These are phyloP conservation scores for Hirtodrosophila histrioides DNA, from an alignment of 2,888 invertebrate species.

Conservation along the genomic window DNA sequence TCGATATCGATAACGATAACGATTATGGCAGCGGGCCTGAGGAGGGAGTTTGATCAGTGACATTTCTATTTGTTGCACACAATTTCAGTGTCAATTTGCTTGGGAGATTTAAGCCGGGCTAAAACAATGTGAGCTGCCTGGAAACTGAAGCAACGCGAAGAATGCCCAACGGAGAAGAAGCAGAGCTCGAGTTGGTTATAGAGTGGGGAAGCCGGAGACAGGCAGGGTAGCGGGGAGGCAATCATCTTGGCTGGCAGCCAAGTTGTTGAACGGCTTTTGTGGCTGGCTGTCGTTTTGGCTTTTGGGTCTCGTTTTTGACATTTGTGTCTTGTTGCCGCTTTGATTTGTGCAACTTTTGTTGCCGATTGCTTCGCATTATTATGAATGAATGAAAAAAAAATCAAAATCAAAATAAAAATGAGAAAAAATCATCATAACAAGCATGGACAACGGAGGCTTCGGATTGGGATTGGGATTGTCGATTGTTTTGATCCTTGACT, in stretches of 20 bases:
- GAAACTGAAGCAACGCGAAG: slow-evolving; percentile 11
- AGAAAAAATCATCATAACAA: slow-evolving; percentile 76
- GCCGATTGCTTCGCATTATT: slow-evolving; percentile 69
- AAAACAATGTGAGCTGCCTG: slow-evolving; percentile 11
- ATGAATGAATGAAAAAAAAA: slow-evolving; percentile 57
- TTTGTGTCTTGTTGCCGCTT: slow-evolving; percentile 63
- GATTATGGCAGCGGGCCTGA: slow-evolving; percentile 19
- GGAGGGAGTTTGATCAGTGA: slow-evolving; percentile 19
- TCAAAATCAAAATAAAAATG: not conserved
- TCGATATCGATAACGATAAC: slow-evolving; percentile 37
- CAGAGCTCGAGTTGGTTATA: not conserved
- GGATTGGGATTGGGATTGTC: slow-evolving; percentile 14
- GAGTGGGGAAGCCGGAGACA: not conserved
- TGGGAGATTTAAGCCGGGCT: not conserved
- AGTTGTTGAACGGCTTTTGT: slow-evolving; percentile 45
- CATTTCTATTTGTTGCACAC: slow-evolving; percentile 44
- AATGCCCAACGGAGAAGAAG: not conserved
- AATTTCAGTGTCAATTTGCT: not conserved
- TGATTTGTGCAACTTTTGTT: slow-evolving; percentile 71
- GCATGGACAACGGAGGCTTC: slow-evolving; percentile 44
- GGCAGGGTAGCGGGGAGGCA: not conserved
- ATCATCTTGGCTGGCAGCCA: slow-evolving; percentile 39
- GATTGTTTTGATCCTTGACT: slow-evolving; percentile 75
- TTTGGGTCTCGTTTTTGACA: slow-evolving; percentile 57
- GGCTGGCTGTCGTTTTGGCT: slow-evolving; percentile 34